Evolutionary conservation across 2,113 vertebrate species (phyloP).

Genomic region (Ageneiosus marmoratus): DNA sequence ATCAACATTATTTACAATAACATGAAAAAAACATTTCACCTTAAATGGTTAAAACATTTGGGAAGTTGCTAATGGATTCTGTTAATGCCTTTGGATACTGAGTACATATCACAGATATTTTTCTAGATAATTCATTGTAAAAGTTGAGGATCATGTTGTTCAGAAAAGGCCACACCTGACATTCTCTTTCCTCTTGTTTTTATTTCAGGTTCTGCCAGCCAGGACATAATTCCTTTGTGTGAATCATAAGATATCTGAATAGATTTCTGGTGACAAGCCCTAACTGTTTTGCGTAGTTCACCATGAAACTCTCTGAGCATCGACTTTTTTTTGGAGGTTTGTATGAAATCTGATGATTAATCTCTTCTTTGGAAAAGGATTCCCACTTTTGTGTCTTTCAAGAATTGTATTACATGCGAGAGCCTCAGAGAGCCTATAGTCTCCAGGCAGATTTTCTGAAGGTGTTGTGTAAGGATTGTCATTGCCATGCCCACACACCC

Average conservation of each 20-base stretch:
- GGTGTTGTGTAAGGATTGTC: slow-evolving; percentile 13
- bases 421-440: neutral
- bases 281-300: slow-evolving; percentile 11
- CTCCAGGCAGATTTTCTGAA: neutral
- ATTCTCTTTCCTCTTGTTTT: slow-evolving; percentile 24
- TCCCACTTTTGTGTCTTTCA: neutral
- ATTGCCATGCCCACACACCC: slow-evolving; percentile 86
- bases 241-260: slow-evolving; percentile 48
- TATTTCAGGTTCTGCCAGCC: slow-evolving; percentile 57
- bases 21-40: no score
- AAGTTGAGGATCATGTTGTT: slow-evolving; percentile 34
- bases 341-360: neutral
- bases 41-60: neutral
- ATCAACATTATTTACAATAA: neutral
- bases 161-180: slow-evolving; percentile 41
- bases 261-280: slow-evolving; percentile 36
- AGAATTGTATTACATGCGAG: slow-evolving; percentile 19
- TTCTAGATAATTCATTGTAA: slow-evolving; percentile 4
- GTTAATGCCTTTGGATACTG: neutral
- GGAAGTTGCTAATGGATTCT: neutral
- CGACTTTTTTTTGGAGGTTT: slow-evolving; percentile 17
- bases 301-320: slow-evolving; percentile 11
- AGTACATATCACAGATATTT: slow-evolving; percentile 6
- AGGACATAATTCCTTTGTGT: slow-evolving; percentile 50
- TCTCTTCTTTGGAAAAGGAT: neutral